Evolutionary conservation across 2,888 invertebrate species (phyloP).

Genomic region (Girardia tigrina): DNA sequence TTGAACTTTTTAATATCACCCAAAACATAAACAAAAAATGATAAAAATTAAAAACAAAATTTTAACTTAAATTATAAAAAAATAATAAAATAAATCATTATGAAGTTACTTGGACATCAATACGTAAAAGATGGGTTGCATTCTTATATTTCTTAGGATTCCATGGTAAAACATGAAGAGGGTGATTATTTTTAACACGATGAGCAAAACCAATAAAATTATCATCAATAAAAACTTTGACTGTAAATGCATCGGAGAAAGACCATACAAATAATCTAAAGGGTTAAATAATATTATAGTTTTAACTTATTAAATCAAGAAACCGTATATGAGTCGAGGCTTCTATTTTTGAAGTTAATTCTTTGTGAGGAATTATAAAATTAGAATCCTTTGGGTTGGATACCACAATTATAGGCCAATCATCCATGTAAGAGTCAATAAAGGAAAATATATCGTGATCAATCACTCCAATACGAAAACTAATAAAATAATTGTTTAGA

Average conservation of each 20-base stretch:
- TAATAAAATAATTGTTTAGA: background rate
- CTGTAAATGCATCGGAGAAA: conserved; percentile 43
- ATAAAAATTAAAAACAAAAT: background rate
- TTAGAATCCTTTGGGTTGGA: conserved; percentile 78
- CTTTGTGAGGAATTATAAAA: conserved; percentile 61
- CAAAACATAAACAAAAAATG: background rate
- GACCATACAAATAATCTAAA: conserved; percentile 24
- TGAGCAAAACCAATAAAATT: conserved; percentile 53
- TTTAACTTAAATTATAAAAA: too few species aligned
- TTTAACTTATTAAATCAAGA: conserved; percentile 32
- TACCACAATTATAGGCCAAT: conserved; percentile 68
- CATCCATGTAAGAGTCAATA: conserved; percentile 61
- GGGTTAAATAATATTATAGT: background rate
- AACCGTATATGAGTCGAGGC: conserved; percentile 66
- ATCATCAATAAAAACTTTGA: conserved; percentile 60
- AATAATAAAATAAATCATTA: too few species aligned
- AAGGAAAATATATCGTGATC: conserved; percentile 78
- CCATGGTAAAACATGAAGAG: conserved; percentile 21
- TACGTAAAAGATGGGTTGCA: background rate
- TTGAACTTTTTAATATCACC: background rate
- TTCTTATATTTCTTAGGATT: conserved; percentile 39
- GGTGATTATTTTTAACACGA: conserved; percentile 25
- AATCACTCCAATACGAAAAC: conserved; percentile 62
- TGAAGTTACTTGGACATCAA: background rate
- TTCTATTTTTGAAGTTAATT: conserved; percentile 59